Evolutionary conservation across 53 echinoderm and acorn worm genomes (phyloP), one percentile per base, ranked within the genome.

Genomic region (Echinarachnius parma): DNA sequence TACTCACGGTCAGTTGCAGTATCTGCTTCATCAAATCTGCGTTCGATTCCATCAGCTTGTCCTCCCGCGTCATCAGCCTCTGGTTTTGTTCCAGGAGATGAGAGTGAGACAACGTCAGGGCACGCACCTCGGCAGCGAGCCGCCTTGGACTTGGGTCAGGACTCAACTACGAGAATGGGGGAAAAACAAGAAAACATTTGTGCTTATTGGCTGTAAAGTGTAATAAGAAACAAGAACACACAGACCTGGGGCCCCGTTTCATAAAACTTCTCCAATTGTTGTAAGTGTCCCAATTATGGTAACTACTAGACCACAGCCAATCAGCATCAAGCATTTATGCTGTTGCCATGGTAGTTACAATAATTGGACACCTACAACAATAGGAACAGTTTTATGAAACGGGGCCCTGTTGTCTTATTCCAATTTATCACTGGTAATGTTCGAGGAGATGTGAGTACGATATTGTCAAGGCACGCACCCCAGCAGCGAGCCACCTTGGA

Each of bases 101-200:
- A 0, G 77, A 45, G 26, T 98, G 91, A 20, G 87, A 88, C 9
- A 83, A 32, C 52, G 80, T 98, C 44, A 98, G 37, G 53, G 88
- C 79, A 5, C 91, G 72, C 20, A 98, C 59, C 61, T 98, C 98
- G 1, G 92, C 79, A 5, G 92, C 88, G 35, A 88, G 80, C 14
- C 91, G 84, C 4, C 88, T 79, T 11, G 98, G 98, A 48, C 91
- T 98, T 0, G 88, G 88, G 34, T 98, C 98, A 26, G 85, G 85
- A 13, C 71, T 59, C 27, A 59, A 13, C 53, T 67, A 18, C 60
- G 28, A 68, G 22, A 16, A 3, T 9, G 32, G 18, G 32, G 11
- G 8, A 50, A 61, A 69, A 36, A 61, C 34, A 30, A 39, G 13
- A 20, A 47, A 16, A 3, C 11, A 14, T 36, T n/a, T n/a, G n/a